Base-by-base conservation (phyloP, 1,140 invertebrate genomes). In the Bicyclus anynana region DNA sequence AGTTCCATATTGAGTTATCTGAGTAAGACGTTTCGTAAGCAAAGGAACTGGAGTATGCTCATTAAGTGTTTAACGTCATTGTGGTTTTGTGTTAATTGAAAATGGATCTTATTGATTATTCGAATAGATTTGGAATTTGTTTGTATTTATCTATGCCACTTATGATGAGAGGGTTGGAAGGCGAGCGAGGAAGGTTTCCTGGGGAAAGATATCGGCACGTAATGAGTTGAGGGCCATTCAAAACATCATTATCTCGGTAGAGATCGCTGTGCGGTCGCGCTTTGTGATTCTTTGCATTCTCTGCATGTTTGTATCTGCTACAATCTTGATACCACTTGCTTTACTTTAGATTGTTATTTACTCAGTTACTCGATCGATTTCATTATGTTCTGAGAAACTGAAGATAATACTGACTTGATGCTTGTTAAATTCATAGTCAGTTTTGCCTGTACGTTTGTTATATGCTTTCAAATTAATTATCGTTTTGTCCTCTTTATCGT, bases 161-260 rank as follows among this genome's bases (percentile, higher is more conserved):
- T 57, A 47, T 54, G 54, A 53, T 59, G 53, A 46, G 60, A 56
- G 44, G 62, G 38, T 59, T 55, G 47, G 29, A 55, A 20, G 42
- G 35, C 37, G 26, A 47, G 50, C 42, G 47, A 62, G 62, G 65
- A 68, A 60, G 69, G 65, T 65, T 80, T 77, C 72, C 69, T 71
- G 69, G 70, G 75, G 76, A 78, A 82, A 77, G 80, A 79, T 79
- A 81, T 81, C 75, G 75, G 73, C 64, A 67, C 69, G 75, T 84
- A 84, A 84, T 81, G 80, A 81, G 80, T 77, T 81, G 80, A 81
- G 78, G 80, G 78, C 71, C 67, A 76, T 83, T 81, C 75, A 81
- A 75, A 80, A 75, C 70, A 67, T 81, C 78, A 72, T 81, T 84
- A 84, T 78, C 75, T 80, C 65, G 65, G 77, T 75, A 59, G 68